phyloP scores from a whole-genome alignment of 2,888 invertebrate genomes.

The Eilema sororculum region DNA sequence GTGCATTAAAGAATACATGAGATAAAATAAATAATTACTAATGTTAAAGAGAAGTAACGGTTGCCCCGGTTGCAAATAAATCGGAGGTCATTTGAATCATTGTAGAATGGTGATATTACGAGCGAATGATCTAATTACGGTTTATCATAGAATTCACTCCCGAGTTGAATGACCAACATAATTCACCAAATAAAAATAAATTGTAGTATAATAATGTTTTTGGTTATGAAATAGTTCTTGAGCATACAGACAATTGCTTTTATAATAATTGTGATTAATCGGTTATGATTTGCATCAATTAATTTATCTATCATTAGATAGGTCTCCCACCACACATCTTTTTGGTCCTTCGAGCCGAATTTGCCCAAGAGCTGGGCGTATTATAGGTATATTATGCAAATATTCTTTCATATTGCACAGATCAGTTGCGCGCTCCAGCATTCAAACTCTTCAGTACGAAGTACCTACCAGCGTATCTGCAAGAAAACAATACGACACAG shows the following conservation, averaged over 20 bases:
- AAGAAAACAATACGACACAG: no score
- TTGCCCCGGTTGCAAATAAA: conserved; percentile 35
- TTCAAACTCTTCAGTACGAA: no score
- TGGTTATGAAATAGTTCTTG: not conserved
- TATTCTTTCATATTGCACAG: no score
- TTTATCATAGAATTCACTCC: conserved; percentile 47
- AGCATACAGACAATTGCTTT: not conserved
- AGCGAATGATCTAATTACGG: conserved; percentile 53
- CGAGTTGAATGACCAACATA: conserved; percentile 56
- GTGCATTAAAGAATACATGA: not conserved
- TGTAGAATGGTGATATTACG: conserved; percentile 46
- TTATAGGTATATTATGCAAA: no score
- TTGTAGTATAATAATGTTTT: conserved; percentile 22
- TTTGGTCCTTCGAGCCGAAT: no score
- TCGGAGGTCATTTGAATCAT: conserved; percentile 40
- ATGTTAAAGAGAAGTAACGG: conserved; percentile 20
- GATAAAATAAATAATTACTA: conserved; percentile 20
- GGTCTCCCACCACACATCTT: no score
- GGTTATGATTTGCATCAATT: no score
- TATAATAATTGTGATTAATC: no score
- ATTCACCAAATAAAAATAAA: conserved; percentile 45
- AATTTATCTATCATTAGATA: no score
- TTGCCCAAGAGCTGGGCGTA: no score
- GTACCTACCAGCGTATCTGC: no score
- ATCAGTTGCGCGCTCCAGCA: no score